Evolutionary conservation across 2,888 invertebrate species (phyloP), one percentile per base, ranked within the genome.

Genomic region (Gibbula magus): DNA sequence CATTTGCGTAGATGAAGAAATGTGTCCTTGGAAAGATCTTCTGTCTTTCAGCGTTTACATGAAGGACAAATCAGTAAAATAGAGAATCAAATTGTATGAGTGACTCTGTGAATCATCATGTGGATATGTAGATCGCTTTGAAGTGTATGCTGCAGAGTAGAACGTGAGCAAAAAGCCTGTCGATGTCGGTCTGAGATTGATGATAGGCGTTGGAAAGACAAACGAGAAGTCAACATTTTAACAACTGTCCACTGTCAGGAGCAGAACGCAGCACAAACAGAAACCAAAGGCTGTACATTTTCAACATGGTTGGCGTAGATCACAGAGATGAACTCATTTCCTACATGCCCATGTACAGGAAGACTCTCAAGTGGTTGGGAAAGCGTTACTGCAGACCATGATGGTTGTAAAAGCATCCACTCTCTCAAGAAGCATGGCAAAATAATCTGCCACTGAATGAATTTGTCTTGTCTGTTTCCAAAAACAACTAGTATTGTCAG

Each of bases 301-400:
- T 13, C 5, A 77, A 79, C 74, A 81, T 79, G 81, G 51, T 61
- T 5, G 81, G 81, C 8, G 77, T 79, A 8, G 79, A 79, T 32
- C 25, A 29, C 25, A 52, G 45, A 13, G 79, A 79, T 22, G 77
- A 79, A 29, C 56, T 81, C 25, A 10, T 78, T n/a, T 32, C 52
- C 20, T 81, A 77, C 67, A 20, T 25, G 32, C 79, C 79, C 0
- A 7, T 79, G 18, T 73, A 81, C 52, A 20, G 79, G 8, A 79
- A 77, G 32, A 79, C 81, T 1, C 25, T 81, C 66, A 79, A 77
- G 22, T 81, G 81, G 81, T 79, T 77, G 79, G 77, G 79, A n/a
- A 81, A 79, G 20, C 61, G 74, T 4, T 45, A 45, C 45, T 45
- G 35, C 35, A 35, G 35, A 35, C 35, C 35, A 35, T 35, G 35